These are phyloP conservation scores for Catostomus latipinnis DNA, from an alignment of 2,797 vertebrate species.

Conservation along the genomic window DNA sequence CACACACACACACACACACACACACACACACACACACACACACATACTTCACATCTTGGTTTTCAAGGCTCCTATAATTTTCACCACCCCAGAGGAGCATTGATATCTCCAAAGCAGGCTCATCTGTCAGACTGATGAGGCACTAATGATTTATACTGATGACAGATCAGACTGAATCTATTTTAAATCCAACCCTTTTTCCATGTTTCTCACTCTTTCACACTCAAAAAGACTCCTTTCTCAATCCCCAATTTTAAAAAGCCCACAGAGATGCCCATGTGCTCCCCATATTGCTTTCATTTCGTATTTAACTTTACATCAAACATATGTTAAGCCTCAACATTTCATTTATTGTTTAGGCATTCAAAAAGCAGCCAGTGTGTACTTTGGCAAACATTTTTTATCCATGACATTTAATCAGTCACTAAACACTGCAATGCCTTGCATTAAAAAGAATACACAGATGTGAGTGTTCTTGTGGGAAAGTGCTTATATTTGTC, in stretches of 20 bases:
- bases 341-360: slow-evolving; percentile 41
- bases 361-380: slow-evolving; percentile 47
- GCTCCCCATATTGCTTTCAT: slow-evolving; percentile 51
- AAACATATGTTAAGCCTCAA: slow-evolving; percentile 52
- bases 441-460: slow-evolving; percentile 9
- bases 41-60: slow-evolving; percentile 32
- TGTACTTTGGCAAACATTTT: slow-evolving; percentile 27
- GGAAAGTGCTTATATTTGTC: slow-evolving; percentile 27
- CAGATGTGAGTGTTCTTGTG: slow-evolving; percentile 18
- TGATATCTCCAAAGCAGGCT: slow-evolving; percentile 35
- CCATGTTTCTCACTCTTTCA: slow-evolving; percentile 22
- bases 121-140: slow-evolving; percentile 18
- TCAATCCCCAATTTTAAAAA: neutral
- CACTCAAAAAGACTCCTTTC: neutral
- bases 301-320: slow-evolving; percentile 46
- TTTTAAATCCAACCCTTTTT: slow-evolving; percentile 33
- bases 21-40: slow-evolving; percentile 28
- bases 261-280: slow-evolving; percentile 20
- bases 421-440: slow-evolving; percentile 24
- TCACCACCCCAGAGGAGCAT: slow-evolving; percentile 35
- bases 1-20: slow-evolving; percentile 31
- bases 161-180: slow-evolving; percentile 29
- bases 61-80: slow-evolving; percentile 54
- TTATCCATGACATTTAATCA: slow-evolving; percentile 40
- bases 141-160: slow-evolving; percentile 51